Evolutionary conservation across 2,888 invertebrate species (phyloP).

Genomic region (Hirudinaria manillensis): DNA sequence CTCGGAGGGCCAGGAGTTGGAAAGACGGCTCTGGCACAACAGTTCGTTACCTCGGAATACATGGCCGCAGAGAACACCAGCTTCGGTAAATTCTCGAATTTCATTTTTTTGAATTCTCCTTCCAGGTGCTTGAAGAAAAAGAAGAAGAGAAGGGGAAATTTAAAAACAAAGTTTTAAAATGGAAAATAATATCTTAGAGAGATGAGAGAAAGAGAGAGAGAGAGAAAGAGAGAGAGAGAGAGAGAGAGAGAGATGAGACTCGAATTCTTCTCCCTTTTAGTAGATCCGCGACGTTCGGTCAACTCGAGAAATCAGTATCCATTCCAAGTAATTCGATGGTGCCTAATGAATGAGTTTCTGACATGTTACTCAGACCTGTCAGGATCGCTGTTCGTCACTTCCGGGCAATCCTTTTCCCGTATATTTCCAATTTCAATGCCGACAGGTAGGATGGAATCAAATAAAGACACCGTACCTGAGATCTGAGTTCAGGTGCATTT

Average conservation of each 20-base stretch:
- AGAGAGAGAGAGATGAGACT: constrained; percentile 8
- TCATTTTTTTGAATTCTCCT: neutral
- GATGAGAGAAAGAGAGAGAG: constrained; percentile 4
- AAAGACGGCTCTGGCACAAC: constrained; percentile 39
- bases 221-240: constrained; percentile 3
- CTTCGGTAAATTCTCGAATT: constrained; percentile 33
- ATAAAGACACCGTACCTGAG: too few species aligned
- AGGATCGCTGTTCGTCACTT: too few species aligned
- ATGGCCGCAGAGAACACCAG: constrained; percentile 40
- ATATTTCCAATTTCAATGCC: too few species aligned
- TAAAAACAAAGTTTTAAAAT: neutral
- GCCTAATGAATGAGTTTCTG: too few species aligned
- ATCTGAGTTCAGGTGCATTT: too few species aligned
- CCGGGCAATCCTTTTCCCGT: too few species aligned
- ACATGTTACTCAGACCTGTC: too few species aligned
- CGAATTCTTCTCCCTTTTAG: neutral
- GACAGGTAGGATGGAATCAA: too few species aligned
- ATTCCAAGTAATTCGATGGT: too few species aligned
- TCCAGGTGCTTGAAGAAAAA: neutral
- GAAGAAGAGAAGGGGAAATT: neutral
- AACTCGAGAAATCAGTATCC: too few species aligned
- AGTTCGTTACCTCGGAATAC: constrained; percentile 39
- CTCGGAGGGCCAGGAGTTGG: constrained; percentile 39
- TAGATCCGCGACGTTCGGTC: too few species aligned
- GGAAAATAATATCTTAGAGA: neutral